A percentile compares a stretch with the other conserved stretches of the same genome.
These are phyloP conservation scores for Lasioglossum baleicum DNA, from an alignment of 1,140 invertebrate species.

Conservation along the genomic window DNA sequence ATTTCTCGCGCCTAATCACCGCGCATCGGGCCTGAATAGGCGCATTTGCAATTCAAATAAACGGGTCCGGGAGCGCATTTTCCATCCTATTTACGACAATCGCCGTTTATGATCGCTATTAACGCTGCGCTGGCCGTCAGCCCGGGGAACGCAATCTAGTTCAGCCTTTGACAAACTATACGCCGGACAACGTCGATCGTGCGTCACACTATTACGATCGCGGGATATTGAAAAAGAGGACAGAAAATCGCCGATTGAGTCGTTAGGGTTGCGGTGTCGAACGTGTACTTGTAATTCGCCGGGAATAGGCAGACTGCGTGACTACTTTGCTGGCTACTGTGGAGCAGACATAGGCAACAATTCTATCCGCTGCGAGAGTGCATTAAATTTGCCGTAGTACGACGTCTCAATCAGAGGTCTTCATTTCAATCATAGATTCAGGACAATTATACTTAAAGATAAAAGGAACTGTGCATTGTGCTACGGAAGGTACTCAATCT, in stretches of 20 bases:
- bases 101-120: constrained; percentile 45
- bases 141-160: not conserved
- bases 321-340: too few relatives aligned
- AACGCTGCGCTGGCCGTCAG: constrained; percentile 19
- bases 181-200: not conserved
- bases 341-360: too few relatives aligned
- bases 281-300: not conserved
- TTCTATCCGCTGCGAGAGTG: too few relatives aligned
- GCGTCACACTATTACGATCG: not conserved
- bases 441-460: too few relatives aligned
- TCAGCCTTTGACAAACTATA: not conserved
- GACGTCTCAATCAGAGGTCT: too few relatives aligned
- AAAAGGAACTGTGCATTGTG: too few relatives aligned
- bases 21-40: constrained; percentile 41
- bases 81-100: constrained; percentile 42
- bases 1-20: constrained; percentile 45
- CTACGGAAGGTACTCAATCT: too few relatives aligned
- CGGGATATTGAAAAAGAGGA: not conserved
- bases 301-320: too few relatives aligned
- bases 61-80: constrained; percentile 25
- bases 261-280: not conserved
- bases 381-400: too few relatives aligned
- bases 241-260: constrained; percentile 14
- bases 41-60: constrained; percentile 60
- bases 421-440: too few relatives aligned